These are phyloP conservation scores for Neogobius melanostomus DNA, from an alignment of 2,113 vertebrate genomes.

Conservation along the genomic window DNA sequence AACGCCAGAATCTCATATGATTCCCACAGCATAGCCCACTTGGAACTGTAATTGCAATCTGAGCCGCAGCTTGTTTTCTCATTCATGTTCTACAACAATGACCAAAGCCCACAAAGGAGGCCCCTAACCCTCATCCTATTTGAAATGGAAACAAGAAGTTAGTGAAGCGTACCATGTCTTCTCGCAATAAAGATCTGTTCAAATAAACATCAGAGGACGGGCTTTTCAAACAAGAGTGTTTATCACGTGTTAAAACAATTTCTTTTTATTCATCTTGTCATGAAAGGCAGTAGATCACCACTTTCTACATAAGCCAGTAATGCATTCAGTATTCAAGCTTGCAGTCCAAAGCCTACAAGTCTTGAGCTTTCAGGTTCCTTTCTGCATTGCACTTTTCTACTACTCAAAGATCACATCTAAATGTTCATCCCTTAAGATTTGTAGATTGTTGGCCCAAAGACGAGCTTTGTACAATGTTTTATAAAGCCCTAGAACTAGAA, in stretches of 20 bases:
- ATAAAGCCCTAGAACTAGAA: neutral
- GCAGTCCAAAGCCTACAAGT: neutral
- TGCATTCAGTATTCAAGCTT: neutral
- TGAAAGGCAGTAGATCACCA: slow-evolving; percentile 3
- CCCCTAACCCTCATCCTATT: slow-evolving; percentile 2
- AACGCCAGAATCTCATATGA: neutral
- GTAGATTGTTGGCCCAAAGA: too few relatives aligned
- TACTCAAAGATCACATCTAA: too few relatives aligned
- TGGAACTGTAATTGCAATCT: slow-evolving; percentile 7
- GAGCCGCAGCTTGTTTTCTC: neutral
- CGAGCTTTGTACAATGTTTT: neutral
- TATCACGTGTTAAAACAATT: slow-evolving; percentile 17
- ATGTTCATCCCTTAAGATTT: too few relatives aligned
- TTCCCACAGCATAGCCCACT: neutral
- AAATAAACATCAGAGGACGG: slow-evolving; percentile 43
- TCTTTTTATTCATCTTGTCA: slow-evolving; percentile 10
- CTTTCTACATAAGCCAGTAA: slow-evolving; percentile 1
- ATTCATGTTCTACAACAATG: slow-evolving; percentile 10
- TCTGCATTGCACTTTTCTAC: slow-evolving; percentile 40
- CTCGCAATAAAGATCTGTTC: slow-evolving; percentile 11
- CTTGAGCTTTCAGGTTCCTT: neutral
- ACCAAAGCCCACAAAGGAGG: slow-evolving; percentile 1
- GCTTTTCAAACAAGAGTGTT: slow-evolving; percentile 34
- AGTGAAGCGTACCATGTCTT: slow-evolving; percentile 17
- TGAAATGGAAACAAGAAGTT: slow-evolving; percentile 3